Conservation (phyloP, 2,888 invertebrate species). For the Taphrorychus bicolor region DNA sequence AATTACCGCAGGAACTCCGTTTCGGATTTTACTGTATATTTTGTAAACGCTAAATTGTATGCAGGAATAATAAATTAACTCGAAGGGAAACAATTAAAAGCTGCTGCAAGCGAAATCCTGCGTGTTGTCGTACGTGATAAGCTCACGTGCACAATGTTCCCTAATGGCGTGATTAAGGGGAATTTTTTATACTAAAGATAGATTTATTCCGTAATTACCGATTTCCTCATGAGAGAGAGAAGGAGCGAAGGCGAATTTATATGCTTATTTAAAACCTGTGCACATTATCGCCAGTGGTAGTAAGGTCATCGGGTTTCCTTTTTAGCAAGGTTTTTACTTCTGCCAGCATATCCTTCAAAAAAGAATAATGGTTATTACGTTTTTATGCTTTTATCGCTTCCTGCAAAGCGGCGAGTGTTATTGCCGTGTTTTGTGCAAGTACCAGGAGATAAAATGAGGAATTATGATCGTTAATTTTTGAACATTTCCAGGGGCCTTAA, state of each 20-base stretch:
- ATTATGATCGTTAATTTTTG: conserved; percentile 16
- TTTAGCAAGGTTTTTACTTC: conserved; percentile 38
- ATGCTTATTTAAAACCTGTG: conserved; percentile 34
- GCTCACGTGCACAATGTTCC: conserved; percentile 14
- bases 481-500: neutral
- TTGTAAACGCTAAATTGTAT: neutral
- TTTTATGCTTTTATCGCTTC: conserved; percentile 37
- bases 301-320: conserved; percentile 42
- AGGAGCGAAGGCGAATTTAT: conserved; percentile 15
- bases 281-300: conserved; percentile 29
- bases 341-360: conserved; percentile 41
- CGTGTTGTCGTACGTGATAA: conserved; percentile 14
- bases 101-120: neutral
- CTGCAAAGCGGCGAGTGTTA: conserved; percentile 26
- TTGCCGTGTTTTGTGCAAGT: conserved; percentile 20
- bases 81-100: neutral
- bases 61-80: neutral
- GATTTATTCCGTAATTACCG: conserved; percentile 33
- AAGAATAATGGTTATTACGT: conserved; percentile 39
- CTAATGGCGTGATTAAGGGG: conserved; percentile 14
- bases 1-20: neutral
- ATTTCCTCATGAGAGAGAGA: conserved; percentile 32
- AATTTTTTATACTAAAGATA: conserved; percentile 13
- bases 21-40: neutral
- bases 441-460: conserved; percentile 14